Evolutionary conservation across 2,888 invertebrate genomes (phyloP), one percentile per base, ranked within the genome.

Genomic region (Andrena praecox): DNA sequence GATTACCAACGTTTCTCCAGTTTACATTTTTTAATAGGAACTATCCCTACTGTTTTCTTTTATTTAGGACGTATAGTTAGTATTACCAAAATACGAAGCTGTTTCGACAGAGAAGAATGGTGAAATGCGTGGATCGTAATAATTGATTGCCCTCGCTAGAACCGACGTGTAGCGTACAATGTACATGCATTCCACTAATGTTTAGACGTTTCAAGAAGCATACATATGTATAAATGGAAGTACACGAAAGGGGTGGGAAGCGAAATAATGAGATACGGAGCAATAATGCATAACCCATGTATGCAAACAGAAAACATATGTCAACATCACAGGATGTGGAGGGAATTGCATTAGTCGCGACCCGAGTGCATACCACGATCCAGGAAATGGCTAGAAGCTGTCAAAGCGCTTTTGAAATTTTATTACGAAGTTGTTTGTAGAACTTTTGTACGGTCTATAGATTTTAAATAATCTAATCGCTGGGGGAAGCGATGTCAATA

Each of bases 191-290:
- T 48, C 48, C n/a, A 12, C 20, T 12, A 56, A 56, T 16, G 24
- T 69, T 69, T 70, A 60, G 29, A 29, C 29, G 6, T 48, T 60
- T 70, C 70, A 29, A 70, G 59, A 48, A 48, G 54, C 35, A 42
- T 42, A 64, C 42, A 50, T 66, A 29, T 50, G 54, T 74, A 20
- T 29, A 60, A 16, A 69, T 35, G 54, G 29, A 70, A 29, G 33
- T 69, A 70, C 76, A 42, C 50, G 63, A 33, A 69, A 81, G 27
- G 64, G 70, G 59, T 62, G 60, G 68, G 52, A 68, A 63, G 54
- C 54, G 48, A 68, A 80, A 69, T 76, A 78, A 69, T 62, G 60
- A 64, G 71, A 77, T 67, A 63, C 54, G 54, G n/a, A 71, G 64
- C 77, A 71, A 77, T 77, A 66, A 71, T 33, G 50, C 64, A 50